Evolutionary conservation across 2,113 vertebrate species (phyloP).

Genomic region (Xerus inauris): DNA sequence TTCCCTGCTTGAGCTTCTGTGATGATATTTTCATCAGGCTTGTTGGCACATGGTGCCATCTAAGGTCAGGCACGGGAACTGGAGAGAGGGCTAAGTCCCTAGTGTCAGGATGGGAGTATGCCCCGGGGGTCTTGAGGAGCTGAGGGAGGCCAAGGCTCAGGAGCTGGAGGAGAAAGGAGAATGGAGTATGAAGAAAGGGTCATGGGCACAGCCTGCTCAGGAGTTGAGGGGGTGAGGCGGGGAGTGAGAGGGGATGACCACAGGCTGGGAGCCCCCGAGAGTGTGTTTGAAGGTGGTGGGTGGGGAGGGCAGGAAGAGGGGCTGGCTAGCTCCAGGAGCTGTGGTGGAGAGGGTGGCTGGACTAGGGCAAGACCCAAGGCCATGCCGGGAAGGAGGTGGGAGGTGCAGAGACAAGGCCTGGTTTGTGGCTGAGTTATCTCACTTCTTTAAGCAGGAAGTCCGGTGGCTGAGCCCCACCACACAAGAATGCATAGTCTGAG

Average conservation of each 20-base stretch:
- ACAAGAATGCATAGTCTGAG: not conserved
- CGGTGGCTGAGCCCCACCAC: not conserved
- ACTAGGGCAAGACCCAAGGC: not conserved
- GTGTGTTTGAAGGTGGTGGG: not conserved
- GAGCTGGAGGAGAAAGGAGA: not conserved
- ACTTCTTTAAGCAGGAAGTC: conserved; percentile 60
- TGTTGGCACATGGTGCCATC: not conserved
- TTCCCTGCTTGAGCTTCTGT: not conserved
- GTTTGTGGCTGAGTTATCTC: conserved; percentile 35
- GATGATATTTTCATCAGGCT: not conserved
- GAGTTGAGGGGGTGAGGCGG: fast-evolving
- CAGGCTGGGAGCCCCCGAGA: not conserved
- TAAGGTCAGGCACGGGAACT: fast-evolving
- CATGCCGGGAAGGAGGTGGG: not conserved
- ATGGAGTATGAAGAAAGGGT: not conserved
- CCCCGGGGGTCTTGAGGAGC: fast-evolving
- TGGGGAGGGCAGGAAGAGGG: not conserved
- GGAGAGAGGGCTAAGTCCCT: not conserved
- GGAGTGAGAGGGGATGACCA: not conserved
- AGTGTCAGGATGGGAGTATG: not conserved
- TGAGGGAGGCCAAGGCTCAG: not conserved
- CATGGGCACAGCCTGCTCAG: not conserved
- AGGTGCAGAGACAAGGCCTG: not conserved
- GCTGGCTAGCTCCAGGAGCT: not conserved
- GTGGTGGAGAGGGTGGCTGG: not conserved